Base-by-base conservation (phyloP, 2,113 vertebrate genomes). In the Xyliphius kryptos region DNA sequence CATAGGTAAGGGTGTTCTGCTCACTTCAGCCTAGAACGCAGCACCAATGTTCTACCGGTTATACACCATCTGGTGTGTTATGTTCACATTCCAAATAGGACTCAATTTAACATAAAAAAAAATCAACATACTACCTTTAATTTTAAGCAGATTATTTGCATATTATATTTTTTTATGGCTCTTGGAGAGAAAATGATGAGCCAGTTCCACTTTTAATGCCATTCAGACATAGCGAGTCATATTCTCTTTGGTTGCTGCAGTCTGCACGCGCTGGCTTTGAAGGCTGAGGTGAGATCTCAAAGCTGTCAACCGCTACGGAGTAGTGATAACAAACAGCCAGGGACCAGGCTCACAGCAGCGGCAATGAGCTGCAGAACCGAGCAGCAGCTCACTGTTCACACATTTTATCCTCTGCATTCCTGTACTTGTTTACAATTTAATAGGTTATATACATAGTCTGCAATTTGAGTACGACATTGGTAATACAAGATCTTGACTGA, bases 291-390 rank as follows among this genome's bases (percentile, higher is more conserved):
- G 82, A 80, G 79, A 71, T 82, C 90, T 88, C 86, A 82, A 89
- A 50, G 85, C 87, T 74, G 91, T 94, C 91, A 94, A 95, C 92
- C 91, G 61, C 91, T 71, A 85, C 91, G 89, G 92, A 94, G 88
- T 82, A 93, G 92, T 92, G 90, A 89, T 86, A 76, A 79, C 88
- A 88, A 90, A 91, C 89, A 86, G 81, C 81, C 87, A 77, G 81
- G 79, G 88, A 86, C 87, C 77, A 52, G 81, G 55, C 21, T 72
- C 78, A 81, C 82, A 49, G 55, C 60, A 37, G 51, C 21, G 57
- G 19, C 20, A 1, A 21, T 19, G 43, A 47, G 43, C 21, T 6
- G 11, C 22, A 12, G 43, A 3, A 15, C 12, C 8, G 36, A 20
- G 14, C 20, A 20, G 13, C 3, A 8, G 19, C 54, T 21, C 9